Base-by-base conservation (phyloP, 2,113 vertebrate species). In the Zeus faber region DNA sequence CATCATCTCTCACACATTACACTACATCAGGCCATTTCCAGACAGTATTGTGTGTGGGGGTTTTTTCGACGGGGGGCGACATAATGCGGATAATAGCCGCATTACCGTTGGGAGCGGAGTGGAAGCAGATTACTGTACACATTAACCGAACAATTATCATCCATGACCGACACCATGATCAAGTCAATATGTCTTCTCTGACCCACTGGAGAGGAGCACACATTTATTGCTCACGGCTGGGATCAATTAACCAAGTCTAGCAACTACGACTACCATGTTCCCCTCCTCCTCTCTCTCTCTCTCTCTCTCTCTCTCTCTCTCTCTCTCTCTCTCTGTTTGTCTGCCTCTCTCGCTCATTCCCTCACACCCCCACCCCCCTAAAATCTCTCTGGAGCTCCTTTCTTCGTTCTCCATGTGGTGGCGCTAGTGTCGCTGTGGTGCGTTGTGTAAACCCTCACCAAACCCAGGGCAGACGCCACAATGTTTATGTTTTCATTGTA, bases 111-210 rank as follows among this genome's bases (percentile, higher is more conserved):
- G 29, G 56, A 59, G 51, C 17, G 25, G 9, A 58, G 0, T 29
- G 23, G 52, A 52, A 77, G 60, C 68, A 75, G 62, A 82, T 87
- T 70, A 76, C 26, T 65, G 47, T 40, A 49, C 74, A 67, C 49
- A 70, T 80, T 71, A 81, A 79, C 73, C 65, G 24, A 75, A 65
- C 73, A 77, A 82, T 85, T 83, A 83, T 75, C 76, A 70, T 74
- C 72, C 76, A 74, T 85, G 75, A 80, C 77, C 58, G 73, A 72
- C 66, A 37, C 59, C 49, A 58, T 82, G 74, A 85, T 86, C 72
- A 80, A 84, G 67, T 77, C 79, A 83, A 69, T 61, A 77, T 82
- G 79, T 75, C 64, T 66, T 64, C 66, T 77, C 58, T 83, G 79
- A 84, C 79, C 75, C 73, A 60, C 64, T 22, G 49, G 67, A 80